Evolutionary conservation across 2,888 invertebrate species (phyloP).

Genomic region (Phortica okadai): DNA sequence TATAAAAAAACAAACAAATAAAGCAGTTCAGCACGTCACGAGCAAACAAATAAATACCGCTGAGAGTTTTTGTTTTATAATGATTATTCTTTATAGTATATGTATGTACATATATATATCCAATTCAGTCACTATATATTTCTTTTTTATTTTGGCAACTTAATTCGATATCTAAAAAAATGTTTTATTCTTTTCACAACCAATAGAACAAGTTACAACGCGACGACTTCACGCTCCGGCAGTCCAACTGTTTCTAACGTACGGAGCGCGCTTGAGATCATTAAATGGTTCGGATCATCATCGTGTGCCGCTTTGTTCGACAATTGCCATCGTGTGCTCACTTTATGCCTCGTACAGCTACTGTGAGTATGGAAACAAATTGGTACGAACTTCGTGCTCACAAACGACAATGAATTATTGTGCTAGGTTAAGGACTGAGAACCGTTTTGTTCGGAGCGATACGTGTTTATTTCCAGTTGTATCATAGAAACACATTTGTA

Average conservation of each 20-base stretch:
- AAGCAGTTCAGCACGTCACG: neutral
- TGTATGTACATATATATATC: neutral
- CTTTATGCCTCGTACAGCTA: neutral
- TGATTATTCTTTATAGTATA: neutral
- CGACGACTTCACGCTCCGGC: constrained; percentile 1
- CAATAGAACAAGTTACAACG: neutral
- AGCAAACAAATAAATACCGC: neutral
- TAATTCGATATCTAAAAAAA: neutral
- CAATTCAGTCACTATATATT: neutral
- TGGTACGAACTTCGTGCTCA: neutral
- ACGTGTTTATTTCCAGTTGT: neutral
- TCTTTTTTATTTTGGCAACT: neutral
- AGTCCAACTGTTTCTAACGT: constrained; percentile 17
- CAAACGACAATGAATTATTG: neutral
- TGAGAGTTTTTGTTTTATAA: neutral
- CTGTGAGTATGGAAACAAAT: neutral
- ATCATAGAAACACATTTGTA: neutral
- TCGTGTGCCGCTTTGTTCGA: neutral
- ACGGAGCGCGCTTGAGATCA: neutral
- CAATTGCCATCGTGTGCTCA: neutral
- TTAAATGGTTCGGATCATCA: neutral
- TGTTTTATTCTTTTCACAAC: too few relatives aligned
- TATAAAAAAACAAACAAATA: neutral
- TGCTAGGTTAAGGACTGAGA: neutral
- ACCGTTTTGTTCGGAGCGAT: neutral